Base-by-base conservation (phyloP, 2,113 vertebrate genomes). In the Onychostoma macrolepis region DNA sequence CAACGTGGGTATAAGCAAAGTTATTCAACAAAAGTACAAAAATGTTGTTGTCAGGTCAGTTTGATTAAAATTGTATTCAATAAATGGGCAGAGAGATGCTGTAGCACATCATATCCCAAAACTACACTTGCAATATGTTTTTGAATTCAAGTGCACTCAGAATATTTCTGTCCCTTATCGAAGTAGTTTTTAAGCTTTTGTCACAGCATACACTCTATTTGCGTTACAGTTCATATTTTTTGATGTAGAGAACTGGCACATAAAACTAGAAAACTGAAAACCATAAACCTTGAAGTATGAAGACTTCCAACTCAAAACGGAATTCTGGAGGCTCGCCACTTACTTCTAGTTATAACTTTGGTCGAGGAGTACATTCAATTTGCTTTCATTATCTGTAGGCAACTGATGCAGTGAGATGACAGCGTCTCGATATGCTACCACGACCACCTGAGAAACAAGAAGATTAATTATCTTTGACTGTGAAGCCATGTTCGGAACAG, bases 401-500 rank as follows among this genome's bases (percentile, higher is more conserved):
- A 78, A 79, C 71, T 65, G 77, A 76, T 30, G 26, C 28, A 26
- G 74, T 74, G 63, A 77, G 74, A 85, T 41, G 82, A 74, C 87
- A 67, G 50, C 21, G 0, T 85, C 78, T 85, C 5, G 72, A 88
- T 81, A 90, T 81, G 50, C 80, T 58, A 56, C 36, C 24, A 43
- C 75, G 82, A 88, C 81, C 89, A 89, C 89, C 86, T 88, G 86
- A 90, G 83, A 90, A 80, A 74, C 71, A 77, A 53, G 78, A 82
- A 56, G 72, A 80, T 43, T 88, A 90, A 87, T 89, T 90, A 87
- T 80, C 88, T 89, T 85, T 85, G 85, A 89, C 87, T 63, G 81
- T 15, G 21, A 80, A 71, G 61, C 87, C 76, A 80, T 65, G 17
- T 80, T 50, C 79, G 33, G 56, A 87, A 78, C 89, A 91, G 88